Conservation (phyloP, 2,888 invertebrate genomes). For the Latrodectus hesperus region DNA sequence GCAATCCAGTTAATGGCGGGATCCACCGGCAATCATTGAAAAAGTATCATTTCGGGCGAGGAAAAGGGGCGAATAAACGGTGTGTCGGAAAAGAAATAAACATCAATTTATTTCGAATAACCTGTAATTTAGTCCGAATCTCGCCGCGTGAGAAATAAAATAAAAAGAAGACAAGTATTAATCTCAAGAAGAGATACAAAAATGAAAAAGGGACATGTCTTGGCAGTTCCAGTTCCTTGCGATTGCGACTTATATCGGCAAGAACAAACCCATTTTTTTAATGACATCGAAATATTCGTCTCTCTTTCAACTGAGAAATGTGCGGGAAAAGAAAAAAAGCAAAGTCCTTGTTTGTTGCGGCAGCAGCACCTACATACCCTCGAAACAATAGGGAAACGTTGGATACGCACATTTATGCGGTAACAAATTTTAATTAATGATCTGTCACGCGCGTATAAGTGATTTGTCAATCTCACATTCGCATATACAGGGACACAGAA, state of each 20-base stretch:
- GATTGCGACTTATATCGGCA: conserved; percentile 30
- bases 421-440: conserved; percentile 53
- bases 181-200: background rate
- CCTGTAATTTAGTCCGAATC: background rate
- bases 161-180: background rate
- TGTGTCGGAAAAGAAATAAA: too few relatives aligned
- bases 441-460: conserved; percentile 32
- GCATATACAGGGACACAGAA: background rate
- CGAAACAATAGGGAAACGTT: conserved; percentile 28
- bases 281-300: conserved; percentile 33
- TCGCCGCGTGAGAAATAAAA: background rate
- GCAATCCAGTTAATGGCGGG: too few relatives aligned
- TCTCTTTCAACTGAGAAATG: conserved; percentile 7
- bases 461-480: conserved; percentile 21
- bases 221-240: background rate
- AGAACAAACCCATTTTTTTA: conserved; percentile 30
- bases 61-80: too few relatives aligned
- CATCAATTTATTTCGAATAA: background rate
- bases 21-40: too few relatives aligned
- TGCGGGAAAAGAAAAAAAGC: background rate
- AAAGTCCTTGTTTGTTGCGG: background rate
- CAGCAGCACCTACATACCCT: conserved; percentile 20
- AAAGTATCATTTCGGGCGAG: too few relatives aligned
- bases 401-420: conserved; percentile 20
- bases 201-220: background rate